These are phyloP conservation scores for Saccostrea cuccullata DNA, from an alignment of 1,140 invertebrate species.

Conservation along the genomic window DNA sequence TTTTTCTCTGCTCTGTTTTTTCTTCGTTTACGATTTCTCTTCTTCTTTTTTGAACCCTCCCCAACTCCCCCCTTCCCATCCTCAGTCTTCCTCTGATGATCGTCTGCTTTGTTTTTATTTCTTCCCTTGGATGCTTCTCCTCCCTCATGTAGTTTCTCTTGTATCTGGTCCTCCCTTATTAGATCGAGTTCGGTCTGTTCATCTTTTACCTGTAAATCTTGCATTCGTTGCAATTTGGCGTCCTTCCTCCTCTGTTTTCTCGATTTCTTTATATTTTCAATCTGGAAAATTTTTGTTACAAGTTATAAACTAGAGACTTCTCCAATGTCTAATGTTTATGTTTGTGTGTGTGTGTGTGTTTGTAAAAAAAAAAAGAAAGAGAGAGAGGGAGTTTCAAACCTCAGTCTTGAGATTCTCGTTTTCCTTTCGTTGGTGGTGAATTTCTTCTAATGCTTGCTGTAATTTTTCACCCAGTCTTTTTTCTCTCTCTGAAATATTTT, in stretches of 20 bases:
- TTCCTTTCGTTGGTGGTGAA: neutral
- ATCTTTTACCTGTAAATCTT: neutral
- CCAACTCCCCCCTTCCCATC: neutral
- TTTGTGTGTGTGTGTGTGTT: neutral
- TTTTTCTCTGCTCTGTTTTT: neutral
- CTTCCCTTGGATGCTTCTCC: neutral
- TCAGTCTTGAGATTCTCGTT: neutral
- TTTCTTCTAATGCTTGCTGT: neutral
- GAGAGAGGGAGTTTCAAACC: neutral
- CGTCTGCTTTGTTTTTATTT: neutral
- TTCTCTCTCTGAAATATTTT: neutral
- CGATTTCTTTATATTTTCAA: conserved; percentile 13
- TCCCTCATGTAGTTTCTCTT: neutral
- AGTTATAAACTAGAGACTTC: neutral
- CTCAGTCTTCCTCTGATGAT: neutral
- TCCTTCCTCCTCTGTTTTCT: neutral
- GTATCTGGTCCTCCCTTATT: too few species aligned
- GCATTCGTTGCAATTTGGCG: neutral
- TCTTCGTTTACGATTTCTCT: neutral
- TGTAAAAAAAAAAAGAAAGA: neutral
- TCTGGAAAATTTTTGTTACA: neutral
- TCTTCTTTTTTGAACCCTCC: neutral
- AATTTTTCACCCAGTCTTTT: neutral
- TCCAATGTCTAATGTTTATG: neutral
- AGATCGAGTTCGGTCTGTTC: neutral